A percentile compares a stretch with the other conserved stretches of the same genome.
These are phyloP conservation scores for Crax fasciolata DNA, from an alignment of 2,797 vertebrate species.

Conservation along the genomic window DNA sequence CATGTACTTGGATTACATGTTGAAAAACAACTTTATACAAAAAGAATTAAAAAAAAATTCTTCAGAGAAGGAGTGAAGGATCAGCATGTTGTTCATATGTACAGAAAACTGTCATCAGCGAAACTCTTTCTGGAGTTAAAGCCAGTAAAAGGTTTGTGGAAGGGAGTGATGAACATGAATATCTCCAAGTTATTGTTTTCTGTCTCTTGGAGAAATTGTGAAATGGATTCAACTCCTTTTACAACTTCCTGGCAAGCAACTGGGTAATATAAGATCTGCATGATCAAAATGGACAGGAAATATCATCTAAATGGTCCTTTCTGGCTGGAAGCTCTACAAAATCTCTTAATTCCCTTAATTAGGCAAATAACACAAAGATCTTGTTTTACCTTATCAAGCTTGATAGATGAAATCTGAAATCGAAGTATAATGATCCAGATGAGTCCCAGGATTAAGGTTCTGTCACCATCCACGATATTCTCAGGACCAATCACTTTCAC, in stretches of 20 bases:
- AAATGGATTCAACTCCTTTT: not conserved
- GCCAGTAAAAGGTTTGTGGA: not conserved
- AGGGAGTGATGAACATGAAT: not conserved
- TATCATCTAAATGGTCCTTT: not conserved
- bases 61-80: not conserved
- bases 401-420: conserved; percentile 92
- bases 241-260: not conserved
- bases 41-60: not conserved
- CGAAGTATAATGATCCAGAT: conserved; percentile 96
- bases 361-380: not conserved
- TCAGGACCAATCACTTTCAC: conserved; percentile 93
- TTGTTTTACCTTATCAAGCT: conserved; percentile 87
- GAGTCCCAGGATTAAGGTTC: conserved; percentile 91
- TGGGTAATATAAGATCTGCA: not conserved
- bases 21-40: not conserved
- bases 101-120: not conserved
- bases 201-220: not conserved
- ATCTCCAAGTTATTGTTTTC: not conserved
- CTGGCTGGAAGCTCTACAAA: not conserved
- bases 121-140: not conserved
- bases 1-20: not conserved
- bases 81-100: not conserved
- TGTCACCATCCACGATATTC: conserved; percentile 93
- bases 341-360: not conserved
- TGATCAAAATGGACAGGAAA: not conserved